Percentiles rank a stretch among this genome's conserved stretches.
Conservation (phyloP, 2,797 vertebrate species). For the Xerus rutilus region DNA sequence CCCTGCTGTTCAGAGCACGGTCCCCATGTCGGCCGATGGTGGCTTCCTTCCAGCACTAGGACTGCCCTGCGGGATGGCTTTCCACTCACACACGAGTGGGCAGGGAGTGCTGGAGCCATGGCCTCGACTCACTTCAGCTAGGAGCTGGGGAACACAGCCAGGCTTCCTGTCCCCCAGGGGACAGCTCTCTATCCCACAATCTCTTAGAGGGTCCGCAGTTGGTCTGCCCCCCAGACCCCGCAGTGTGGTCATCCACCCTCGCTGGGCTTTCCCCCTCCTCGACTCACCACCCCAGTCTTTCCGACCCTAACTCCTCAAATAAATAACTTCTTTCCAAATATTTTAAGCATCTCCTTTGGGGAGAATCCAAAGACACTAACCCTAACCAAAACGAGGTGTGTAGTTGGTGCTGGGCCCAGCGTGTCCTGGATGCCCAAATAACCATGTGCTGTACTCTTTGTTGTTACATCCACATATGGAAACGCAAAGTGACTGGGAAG, state of each 20-base stretch:
- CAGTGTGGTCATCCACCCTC: fast-evolving
- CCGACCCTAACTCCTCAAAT: not conserved
- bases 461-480: not conserved
- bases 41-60: no score
- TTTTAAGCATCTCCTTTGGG: not conserved
- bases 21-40: fast-evolving
- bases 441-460: not conserved
- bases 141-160: not conserved
- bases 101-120: no score
- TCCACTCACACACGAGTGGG: fast-evolving
- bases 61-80: not conserved
- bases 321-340: not conserved
- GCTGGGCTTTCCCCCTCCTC: not conserved
- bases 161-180: not conserved
- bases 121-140: no score
- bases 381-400: not conserved
- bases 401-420: not conserved
- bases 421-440: no score
- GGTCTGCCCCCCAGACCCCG: not conserved
- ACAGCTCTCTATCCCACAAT: not conserved
- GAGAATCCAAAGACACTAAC: not conserved
- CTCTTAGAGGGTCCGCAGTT: not conserved
- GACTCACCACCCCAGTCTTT: not conserved
- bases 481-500: not conserved
- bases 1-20: not conserved